Conservation (phyloP, 2,797 vertebrate genomes). For the Meda fulgida region DNA sequence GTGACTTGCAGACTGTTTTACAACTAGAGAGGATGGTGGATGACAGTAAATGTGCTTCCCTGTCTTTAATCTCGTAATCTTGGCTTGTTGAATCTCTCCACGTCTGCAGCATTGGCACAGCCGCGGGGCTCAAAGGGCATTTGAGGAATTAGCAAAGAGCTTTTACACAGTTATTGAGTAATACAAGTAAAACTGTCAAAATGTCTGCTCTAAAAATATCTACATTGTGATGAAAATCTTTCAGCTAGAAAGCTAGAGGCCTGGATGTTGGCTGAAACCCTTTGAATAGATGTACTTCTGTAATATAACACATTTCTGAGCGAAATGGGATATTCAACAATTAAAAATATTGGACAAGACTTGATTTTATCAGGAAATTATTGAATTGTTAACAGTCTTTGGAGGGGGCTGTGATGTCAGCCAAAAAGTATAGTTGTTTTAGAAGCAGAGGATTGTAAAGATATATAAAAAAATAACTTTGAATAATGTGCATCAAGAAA, state of each 20-base stretch:
- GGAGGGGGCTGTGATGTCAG: not conserved
- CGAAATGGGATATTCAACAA: not conserved
- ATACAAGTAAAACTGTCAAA: constrained; percentile 12
- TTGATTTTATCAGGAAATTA: no score
- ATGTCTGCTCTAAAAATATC: constrained; percentile 15
- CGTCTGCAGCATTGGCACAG: constrained; percentile 21
- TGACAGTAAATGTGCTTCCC: constrained; percentile 44
- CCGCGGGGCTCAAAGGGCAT: constrained; percentile 44
- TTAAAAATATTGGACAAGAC: not conserved
- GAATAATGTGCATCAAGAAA: not conserved
- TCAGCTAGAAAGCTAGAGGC: constrained; percentile 1
- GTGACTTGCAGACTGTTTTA: constrained; percentile 38
- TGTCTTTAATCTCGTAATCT: constrained; percentile 51
- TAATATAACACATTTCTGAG: not conserved
- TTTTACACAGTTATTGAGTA: constrained; percentile 17
- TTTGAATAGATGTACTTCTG: not conserved
- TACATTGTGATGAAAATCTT: not conserved
- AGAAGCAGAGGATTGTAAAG: not conserved
- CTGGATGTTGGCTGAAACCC: not conserved
- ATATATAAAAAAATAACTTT: no score
- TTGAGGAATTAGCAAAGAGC: constrained; percentile 48
- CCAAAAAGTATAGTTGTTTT: not conserved
- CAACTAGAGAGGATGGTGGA: constrained; percentile 27
- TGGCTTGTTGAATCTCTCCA: constrained; percentile 38
- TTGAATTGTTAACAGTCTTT: not conserved